Evolutionary conservation across 92 coral and sea anemone genomes (phyloP).

Genomic region (Nematostella vectensis): DNA sequence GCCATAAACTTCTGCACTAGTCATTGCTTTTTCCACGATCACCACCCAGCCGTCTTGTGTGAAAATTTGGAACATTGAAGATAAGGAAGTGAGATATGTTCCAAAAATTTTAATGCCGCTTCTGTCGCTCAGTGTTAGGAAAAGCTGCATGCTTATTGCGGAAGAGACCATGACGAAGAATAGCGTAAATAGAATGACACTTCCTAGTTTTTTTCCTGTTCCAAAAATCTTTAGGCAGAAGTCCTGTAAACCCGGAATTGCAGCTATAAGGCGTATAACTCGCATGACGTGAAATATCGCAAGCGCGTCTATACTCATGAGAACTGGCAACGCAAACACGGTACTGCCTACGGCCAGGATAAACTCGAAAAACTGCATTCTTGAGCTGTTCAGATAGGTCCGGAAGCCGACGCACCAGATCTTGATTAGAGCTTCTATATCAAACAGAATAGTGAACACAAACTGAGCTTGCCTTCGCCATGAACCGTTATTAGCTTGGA

Average conservation of each 20-base stretch:
- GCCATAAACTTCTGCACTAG: constrained; percentile 29
- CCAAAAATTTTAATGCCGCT: constrained; percentile 44
- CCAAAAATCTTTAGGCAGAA: constrained; percentile 93
- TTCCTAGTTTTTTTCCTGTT: constrained; percentile 89
- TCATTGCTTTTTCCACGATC: constrained; percentile 67
- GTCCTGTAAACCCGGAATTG: constrained; percentile 80
- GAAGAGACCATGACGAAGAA: constrained; percentile 83
- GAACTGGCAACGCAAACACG: constrained; percentile 59
- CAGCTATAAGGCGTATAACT: constrained; percentile 77
- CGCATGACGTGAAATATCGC: constrained; percentile 91
- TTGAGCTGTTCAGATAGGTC: constrained; percentile 63
- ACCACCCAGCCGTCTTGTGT: constrained; percentile 99
- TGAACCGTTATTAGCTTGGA: constrained; percentile 48
- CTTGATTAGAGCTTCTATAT: constrained; percentile 81
- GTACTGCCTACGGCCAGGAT: constrained; percentile 90
- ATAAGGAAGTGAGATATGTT: constrained; percentile 47
- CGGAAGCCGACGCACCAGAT: constrained; percentile 92
- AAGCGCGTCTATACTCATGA: constrained; percentile 34
- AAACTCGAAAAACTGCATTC: constrained; percentile 80
- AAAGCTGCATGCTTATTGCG: constrained; percentile 79
- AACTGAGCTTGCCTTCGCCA: constrained; percentile 59
- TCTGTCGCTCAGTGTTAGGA: constrained; percentile 50
- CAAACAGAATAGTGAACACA: constrained; percentile 78
- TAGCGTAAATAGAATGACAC: constrained; percentile 69
- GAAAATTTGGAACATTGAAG: constrained; percentile 92